Percentiles rank a stretch among this genome's conserved stretches.
Conservation (phyloP, 1,140 invertebrate species). For the Lerema accius region DNA sequence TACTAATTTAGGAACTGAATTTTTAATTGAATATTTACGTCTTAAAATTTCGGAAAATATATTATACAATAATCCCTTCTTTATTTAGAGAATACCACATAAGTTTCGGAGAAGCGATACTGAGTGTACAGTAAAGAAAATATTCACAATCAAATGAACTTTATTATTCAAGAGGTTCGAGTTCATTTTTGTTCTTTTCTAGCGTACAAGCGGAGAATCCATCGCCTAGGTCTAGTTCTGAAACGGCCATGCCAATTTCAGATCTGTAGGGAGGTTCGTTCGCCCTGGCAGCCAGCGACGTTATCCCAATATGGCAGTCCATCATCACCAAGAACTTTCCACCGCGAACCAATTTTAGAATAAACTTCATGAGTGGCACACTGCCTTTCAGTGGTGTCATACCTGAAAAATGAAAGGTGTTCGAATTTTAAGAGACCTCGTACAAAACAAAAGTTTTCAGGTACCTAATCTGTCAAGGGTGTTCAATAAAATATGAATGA, state of each 20-base stretch:
- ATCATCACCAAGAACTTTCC: slow-evolving; percentile 60
- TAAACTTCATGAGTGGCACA: slow-evolving; percentile 58
- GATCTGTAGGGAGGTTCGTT: slow-evolving; percentile 34
- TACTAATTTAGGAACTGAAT: too few relatives aligned
- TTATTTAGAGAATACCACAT: too few relatives aligned
- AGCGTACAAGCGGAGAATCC: slow-evolving; percentile 50
- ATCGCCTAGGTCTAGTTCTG: slow-evolving; percentile 44
- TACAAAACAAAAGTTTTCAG: not conserved
- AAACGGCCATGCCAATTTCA: slow-evolving; percentile 42
- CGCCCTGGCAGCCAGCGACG: slow-evolving; percentile 45
- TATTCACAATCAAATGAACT: too few relatives aligned
- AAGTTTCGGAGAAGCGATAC: too few relatives aligned
- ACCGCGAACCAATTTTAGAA: slow-evolving; percentile 53
- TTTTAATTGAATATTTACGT: too few relatives aligned
- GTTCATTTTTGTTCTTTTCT: slow-evolving; percentile 52
- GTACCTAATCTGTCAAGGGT: too few relatives aligned
- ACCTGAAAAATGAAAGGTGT: slow-evolving; percentile 41
- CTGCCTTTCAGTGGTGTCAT: slow-evolving; percentile 43
- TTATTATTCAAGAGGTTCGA: slow-evolving; percentile 37
- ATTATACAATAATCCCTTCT: too few relatives aligned
- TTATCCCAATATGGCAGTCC: slow-evolving; percentile 54
- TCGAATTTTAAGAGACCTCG: not conserved
- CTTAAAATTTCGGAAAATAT: too few relatives aligned
- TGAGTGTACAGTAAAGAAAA: too few relatives aligned
- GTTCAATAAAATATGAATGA: too few relatives aligned